Evolutionary conservation across 1,140 invertebrate genomes (phyloP).

Genomic region (Drosophila serrata): DNA sequence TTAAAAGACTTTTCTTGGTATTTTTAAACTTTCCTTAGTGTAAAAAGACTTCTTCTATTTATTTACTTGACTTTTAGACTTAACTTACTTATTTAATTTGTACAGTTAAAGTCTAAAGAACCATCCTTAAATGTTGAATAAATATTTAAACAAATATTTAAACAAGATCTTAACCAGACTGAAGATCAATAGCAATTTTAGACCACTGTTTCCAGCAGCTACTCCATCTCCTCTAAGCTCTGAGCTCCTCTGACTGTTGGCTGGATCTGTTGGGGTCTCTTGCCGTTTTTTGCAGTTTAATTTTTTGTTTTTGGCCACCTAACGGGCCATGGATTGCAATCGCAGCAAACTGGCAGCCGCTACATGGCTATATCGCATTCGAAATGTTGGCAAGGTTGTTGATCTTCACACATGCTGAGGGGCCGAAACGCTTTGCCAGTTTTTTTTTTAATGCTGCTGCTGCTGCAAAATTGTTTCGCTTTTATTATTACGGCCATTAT

Average conservation of each 20-base stretch:
- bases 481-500: constrained; percentile 48
- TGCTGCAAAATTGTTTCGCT: constrained; percentile 42
- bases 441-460: constrained; percentile 33
- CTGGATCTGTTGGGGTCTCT: constrained; percentile 30
- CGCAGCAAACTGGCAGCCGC: constrained; percentile 7
- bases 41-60: no score
- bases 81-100: no score
- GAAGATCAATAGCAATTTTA: neutral
- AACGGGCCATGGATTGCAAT: constrained; percentile 56
- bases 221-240: constrained; percentile 1
- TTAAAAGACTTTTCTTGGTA: no score
- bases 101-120: no score
- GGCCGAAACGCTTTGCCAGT: constrained; percentile 45
- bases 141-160: neutral
- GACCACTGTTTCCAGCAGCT: neutral
- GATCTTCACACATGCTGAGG: constrained; percentile 68
- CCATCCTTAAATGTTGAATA: no score
- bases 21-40: no score
- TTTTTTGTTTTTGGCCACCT: constrained; percentile 55
- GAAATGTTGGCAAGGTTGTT: constrained; percentile 73
- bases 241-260: constrained; percentile 6
- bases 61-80: no score
- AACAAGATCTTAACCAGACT: neutral
- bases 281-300: constrained; percentile 5
- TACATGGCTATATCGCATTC: constrained; percentile 43